Evolutionary conservation across 2,797 vertebrate genomes (phyloP), one percentile per base, ranked within the genome.

Genomic region (Aplochiton taeniatus): DNA sequence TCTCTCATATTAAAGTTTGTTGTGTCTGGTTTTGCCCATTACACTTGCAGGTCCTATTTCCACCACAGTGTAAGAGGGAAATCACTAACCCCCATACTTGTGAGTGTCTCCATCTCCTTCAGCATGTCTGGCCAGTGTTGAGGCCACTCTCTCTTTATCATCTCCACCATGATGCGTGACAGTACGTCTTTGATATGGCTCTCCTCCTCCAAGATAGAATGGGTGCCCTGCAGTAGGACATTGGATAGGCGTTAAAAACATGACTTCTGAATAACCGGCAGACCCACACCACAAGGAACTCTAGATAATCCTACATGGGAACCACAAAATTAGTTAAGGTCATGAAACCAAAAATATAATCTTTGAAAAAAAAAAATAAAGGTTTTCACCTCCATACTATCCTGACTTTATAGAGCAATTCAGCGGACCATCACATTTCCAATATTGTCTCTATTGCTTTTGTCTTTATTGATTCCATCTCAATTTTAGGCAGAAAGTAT

Each of bases 71-170:
- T 7, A 47, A 0, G 56, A 58, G 12, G 31, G 6, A 31, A 31
- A 31, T 48, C 58, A 74, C 93, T 79, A 90, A 99, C 98, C 92
- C 96, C 98, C 80, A 92, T 90, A 74, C 92, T 92, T 20, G 95
- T 94, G 61, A 99, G 94, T 0, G 91, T 81, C 69, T 98, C 96
- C 94, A 99, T 87, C 82, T 99, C 98, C 78, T 94, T 93, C 4
- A 99, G 89, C 97, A 99, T 96, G 50, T 98, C 93, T 19, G 96
- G 96, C 98, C 98, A 99, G 66, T 98, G 91, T 75, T 99, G 98
- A 11, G 98, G 98, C 98, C 98, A 99, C 69, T 99, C 98, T 0
- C 98, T 92, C 82, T 99, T 99, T 65, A 98, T 96, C 96, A 99
- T 99, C 85, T 98, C 97, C 46, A 99, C 98, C 20, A 94, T 91